These are phyloP conservation scores for Anthopleura sola DNA, from an alignment of 64 coral and sea anemone species.

Conservation along the genomic window DNA sequence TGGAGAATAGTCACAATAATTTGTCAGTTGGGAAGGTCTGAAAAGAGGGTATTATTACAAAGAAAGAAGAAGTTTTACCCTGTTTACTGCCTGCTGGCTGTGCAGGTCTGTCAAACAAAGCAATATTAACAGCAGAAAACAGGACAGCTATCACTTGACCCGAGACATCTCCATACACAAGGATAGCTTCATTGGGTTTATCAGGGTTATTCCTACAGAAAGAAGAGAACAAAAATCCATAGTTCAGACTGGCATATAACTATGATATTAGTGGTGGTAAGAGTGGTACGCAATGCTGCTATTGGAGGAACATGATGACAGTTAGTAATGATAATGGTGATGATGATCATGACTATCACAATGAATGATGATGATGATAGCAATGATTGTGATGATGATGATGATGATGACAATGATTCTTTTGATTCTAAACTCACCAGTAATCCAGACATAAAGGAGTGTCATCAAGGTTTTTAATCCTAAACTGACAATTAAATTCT, in stretches of 20 bases:
- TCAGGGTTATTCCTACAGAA: constrained; percentile 77
- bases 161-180: constrained; percentile 87
- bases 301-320: too few species aligned
- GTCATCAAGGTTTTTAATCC: constrained; percentile 78
- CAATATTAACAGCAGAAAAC: constrained; percentile 86
- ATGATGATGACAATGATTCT: background rate
- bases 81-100: constrained; percentile 84
- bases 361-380: background rate
- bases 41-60: too few species aligned
- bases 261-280: too few species aligned
- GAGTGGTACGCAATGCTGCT: too few species aligned
- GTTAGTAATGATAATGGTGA: too few species aligned
- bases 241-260: too few species aligned
- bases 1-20: too few species aligned
- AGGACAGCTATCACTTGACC: constrained; percentile 90
- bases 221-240: background rate
- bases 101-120: constrained; percentile 91
- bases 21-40: too few species aligned
- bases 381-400: background rate
- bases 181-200: constrained; percentile 84
- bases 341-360: too few species aligned
- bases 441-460: constrained; percentile 91
- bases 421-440: constrained; percentile 66
- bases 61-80: constrained; percentile 40
- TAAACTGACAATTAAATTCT: constrained; percentile 95